phyloP scores from a whole-genome alignment of 2,113 vertebrate species.

The Albula glossodonta region DNA sequence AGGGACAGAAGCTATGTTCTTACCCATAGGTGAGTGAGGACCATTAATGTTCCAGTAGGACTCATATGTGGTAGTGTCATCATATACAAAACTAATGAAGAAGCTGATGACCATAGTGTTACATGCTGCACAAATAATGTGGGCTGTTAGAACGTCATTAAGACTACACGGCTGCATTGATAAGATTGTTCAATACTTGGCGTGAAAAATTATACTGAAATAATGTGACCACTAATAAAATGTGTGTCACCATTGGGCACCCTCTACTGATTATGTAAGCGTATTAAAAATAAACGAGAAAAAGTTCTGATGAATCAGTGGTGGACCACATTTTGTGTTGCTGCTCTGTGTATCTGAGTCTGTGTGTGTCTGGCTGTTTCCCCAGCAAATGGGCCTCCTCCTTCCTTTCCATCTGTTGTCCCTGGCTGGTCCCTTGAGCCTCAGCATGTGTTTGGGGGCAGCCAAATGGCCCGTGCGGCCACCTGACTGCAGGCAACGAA shows the following conservation, averaged over 20 bases:
- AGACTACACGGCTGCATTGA: neutral
- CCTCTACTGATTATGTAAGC: neutral
- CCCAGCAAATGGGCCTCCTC: slow-evolving; percentile 46
- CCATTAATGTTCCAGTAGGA: neutral
- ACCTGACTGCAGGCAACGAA: slow-evolving; percentile 1
- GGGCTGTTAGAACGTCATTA: neutral
- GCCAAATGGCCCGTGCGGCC: slow-evolving; percentile 14
- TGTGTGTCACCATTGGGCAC: too few relatives aligned
- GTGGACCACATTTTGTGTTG: slow-evolving; percentile 23
- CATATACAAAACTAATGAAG: too few relatives aligned
- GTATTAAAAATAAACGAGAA: neutral
- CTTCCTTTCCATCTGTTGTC: slow-evolving; percentile 45
- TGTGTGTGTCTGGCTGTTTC: slow-evolving; percentile 39
- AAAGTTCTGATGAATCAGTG: slow-evolving; percentile 21
- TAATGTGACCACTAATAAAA: too few relatives aligned
- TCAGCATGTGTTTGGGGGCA: slow-evolving; percentile 8
- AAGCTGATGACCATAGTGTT: too few relatives aligned
- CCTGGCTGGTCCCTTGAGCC: slow-evolving; percentile 38
- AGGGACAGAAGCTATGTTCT: neutral
- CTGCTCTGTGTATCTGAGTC: slow-evolving; percentile 34
- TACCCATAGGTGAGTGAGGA: neutral
- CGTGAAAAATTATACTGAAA: too few relatives aligned
- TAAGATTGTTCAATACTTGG: neutral
- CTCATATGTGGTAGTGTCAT: neutral
- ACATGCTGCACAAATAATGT: too few relatives aligned